phyloP scores from a whole-genome alignment of 2,113 vertebrate species.

The Bombycilla garrulus region DNA sequence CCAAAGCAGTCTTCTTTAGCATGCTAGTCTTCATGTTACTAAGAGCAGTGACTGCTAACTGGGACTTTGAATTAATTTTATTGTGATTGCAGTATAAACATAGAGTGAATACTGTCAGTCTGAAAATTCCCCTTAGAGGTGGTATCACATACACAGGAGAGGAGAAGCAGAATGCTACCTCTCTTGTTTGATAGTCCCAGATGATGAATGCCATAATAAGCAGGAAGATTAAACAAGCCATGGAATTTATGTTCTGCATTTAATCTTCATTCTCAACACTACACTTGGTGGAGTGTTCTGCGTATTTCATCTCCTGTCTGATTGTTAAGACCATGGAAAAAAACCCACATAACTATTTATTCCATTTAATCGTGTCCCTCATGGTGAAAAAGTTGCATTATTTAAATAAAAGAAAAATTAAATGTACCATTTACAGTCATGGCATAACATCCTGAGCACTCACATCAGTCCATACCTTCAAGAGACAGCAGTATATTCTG shows the following conservation, averaged over 20 bases:
- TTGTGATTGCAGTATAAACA: neutral
- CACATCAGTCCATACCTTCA: neutral
- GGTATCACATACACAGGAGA: neutral
- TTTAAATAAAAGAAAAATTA: neutral
- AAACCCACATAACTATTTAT: fast-evolving
- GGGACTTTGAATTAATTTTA: neutral
- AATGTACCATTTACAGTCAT: neutral
- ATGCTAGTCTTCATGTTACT: neutral
- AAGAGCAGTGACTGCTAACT: neutral
- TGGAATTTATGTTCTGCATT: neutral
- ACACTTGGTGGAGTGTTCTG: neutral
- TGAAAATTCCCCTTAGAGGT: neutral
- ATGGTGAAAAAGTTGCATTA: neutral
- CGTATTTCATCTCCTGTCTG: neutral
- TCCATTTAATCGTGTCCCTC: neutral
- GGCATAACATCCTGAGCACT: neutral
- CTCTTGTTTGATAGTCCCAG: neutral
- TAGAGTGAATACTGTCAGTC: fast-evolving
- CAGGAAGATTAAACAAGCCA: neutral
- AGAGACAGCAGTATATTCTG: neutral
- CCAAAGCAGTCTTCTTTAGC: neutral
- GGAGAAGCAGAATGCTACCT: neutral
- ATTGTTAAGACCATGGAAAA: neutral
- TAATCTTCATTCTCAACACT: neutral
- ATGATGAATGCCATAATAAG: neutral